Evolutionary conservation across 2,797 vertebrate species (phyloP), one percentile per base, ranked within the genome.

Genomic region (Platyrinchus mystaceus): DNA sequence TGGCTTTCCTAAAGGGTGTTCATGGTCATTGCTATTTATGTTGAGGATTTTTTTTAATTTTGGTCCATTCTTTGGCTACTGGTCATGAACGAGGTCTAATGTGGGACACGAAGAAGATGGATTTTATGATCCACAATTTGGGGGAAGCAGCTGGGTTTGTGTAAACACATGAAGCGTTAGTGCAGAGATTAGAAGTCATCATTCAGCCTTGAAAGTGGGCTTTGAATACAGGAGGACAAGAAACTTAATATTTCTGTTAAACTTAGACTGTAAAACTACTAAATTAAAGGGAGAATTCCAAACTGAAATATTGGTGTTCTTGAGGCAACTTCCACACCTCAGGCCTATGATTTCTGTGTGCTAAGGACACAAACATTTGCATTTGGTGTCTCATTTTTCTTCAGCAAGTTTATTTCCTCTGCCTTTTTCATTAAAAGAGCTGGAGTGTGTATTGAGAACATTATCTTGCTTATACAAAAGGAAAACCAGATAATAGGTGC

Each of bases 401-500:
- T 43, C 80, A 79, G 80, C 22, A 23, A 56, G 69, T 69, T 67
- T 88, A 21, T 66, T 92, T 71, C 79, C 60, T 24, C 68, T 58
- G 91, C 87, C 78, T 93, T 82, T 68, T 85, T 75, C 89, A 71
- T 64, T 58, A 58, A 52, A 89, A 75, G 84, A 85, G 27, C 62
- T 62, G 46, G 18, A 22, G 46, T 14, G 46, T 41, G 28, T 55
- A 71, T 52, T 0, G 3, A 88, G 76, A 76, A 69, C 9, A 9
- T 86, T 75, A 80, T 60, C 86, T 89, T 93, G 44, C 69, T 86
- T 86, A 73, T 56, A 84, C 43, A 81, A 86, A 94, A 81, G 69
- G 66, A 83, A 88, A 95, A 95, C 55, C 75, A 79, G 83, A 63
- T 91, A 94, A 95, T 90, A 81, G 89, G 50, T 56, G 79, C 32